Conservation (phyloP, 2,113 vertebrate genomes). For the Phalacrocorax brasilianus region DNA sequence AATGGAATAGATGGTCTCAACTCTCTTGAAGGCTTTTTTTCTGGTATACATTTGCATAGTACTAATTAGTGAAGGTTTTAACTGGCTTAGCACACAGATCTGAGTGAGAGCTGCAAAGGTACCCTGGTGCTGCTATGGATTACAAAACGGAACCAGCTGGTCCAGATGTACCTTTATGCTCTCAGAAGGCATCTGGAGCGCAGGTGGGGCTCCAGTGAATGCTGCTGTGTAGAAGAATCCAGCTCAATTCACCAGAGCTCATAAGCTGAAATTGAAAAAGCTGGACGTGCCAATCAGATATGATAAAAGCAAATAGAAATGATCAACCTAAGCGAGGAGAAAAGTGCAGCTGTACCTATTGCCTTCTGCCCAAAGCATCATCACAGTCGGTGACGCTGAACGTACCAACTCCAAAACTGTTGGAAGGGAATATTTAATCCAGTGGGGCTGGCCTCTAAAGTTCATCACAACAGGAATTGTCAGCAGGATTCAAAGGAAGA, state of each 20-base stretch:
- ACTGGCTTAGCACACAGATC: background rate
- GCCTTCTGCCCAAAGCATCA: background rate
- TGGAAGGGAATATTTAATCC: background rate
- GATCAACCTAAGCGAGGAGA: background rate
- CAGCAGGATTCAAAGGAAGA: background rate
- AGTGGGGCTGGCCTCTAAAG: background rate
- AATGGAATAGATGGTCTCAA: background rate
- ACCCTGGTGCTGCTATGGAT: background rate
- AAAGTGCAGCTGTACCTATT: background rate
- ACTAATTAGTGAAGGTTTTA: background rate
- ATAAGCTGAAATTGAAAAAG: background rate
- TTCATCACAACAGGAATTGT: background rate
- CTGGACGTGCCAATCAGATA: background rate
- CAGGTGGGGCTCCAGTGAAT: background rate
- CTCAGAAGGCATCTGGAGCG: background rate
- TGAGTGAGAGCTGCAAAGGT: background rate
- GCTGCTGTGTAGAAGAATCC: background rate
- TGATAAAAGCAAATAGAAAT: background rate
- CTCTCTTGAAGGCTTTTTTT: background rate
- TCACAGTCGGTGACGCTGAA: background rate
- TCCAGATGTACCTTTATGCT: background rate
- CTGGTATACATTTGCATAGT: background rate
- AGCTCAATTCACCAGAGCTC: background rate
- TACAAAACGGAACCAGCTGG: background rate
- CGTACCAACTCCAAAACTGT: background rate